Percentiles rank a stretch among this genome's conserved stretches.
Conservation (phyloP, 2,797 vertebrate genomes). For the Liparis tanakae region DNA sequence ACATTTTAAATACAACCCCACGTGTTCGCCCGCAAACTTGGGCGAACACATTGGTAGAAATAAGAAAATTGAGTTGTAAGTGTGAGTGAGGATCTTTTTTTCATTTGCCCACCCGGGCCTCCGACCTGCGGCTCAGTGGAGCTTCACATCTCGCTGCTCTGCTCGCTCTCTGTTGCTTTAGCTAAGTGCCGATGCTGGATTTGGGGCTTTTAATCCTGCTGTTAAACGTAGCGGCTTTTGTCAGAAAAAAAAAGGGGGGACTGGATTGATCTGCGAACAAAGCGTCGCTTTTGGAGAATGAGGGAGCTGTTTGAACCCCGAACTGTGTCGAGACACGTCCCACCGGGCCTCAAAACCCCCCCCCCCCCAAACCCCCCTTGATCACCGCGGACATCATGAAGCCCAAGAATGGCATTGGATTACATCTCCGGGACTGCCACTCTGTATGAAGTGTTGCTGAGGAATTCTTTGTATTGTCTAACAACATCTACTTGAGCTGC, state of each 20-base stretch:
- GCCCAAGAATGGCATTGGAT: constrained; percentile 88
- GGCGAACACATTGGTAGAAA: constrained; percentile 5
- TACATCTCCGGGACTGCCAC: constrained; percentile 87
- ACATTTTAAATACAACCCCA: background rate
- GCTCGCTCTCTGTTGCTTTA: constrained; percentile 78
- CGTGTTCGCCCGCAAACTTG: constrained; percentile 21
- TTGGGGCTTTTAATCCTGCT: constrained; percentile 86
- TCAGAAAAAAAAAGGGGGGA: constrained; percentile 62
- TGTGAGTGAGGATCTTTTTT: constrained; percentile 34
- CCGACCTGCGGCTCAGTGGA: constrained; percentile 48
- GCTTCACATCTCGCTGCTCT: constrained; percentile 66
- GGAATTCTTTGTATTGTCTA: constrained; percentile 89
- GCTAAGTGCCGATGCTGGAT: constrained; percentile 82
- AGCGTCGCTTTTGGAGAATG: constrained; percentile 84
- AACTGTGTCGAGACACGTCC: constrained; percentile 85
- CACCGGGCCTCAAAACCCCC: constrained; percentile 42
- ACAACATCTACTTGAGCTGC: constrained; percentile 86
- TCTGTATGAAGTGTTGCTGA: constrained; percentile 87
- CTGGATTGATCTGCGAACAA: constrained; percentile 87
- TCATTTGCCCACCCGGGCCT: constrained; percentile 59
- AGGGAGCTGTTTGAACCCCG: constrained; percentile 84
- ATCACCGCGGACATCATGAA: constrained; percentile 86
- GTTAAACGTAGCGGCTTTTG: constrained; percentile 86
- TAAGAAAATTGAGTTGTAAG: constrained; percentile 37
- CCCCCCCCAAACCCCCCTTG: constrained; percentile 68